Conservation (phyloP, 2,797 vertebrate species). For the Melanotaenia parkinsoni region DNA sequence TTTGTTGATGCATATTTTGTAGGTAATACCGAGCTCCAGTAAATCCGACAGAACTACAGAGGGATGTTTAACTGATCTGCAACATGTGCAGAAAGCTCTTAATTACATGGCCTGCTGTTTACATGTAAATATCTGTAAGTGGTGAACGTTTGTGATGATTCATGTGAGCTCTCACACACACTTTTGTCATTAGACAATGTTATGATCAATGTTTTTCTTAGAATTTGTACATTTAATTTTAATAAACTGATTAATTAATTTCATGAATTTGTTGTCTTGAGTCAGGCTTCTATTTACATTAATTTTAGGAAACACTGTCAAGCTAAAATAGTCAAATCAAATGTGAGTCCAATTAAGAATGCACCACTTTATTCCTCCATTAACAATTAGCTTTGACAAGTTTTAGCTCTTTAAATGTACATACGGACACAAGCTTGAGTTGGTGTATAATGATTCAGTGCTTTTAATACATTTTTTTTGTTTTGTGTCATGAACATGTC, state of each 20-base stretch:
- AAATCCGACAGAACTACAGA: conserved; percentile 28
- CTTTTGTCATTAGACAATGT: neutral
- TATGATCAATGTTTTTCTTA: neutral
- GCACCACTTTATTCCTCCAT: conserved; percentile 35
- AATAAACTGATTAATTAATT: neutral
- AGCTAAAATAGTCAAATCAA: conserved; percentile 45
- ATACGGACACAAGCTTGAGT: neutral
- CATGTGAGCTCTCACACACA: conserved; percentile 10
- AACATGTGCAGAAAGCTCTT: conserved; percentile 39
- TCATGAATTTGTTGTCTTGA: neutral
- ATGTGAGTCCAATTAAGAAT: conserved; percentile 44
- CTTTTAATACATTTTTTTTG: conserved; percentile 5
- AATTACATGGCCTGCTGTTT: conserved; percentile 41
- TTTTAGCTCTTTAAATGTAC: conserved; percentile 10
- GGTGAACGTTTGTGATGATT: neutral
- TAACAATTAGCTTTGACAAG: conserved; percentile 15
- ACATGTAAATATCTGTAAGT: conserved; percentile 11
- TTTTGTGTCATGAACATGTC: too few species aligned
- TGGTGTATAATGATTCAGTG: neutral
- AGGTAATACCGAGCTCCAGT: conserved; percentile 19
- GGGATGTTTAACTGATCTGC: conserved; percentile 31
- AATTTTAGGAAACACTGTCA: conserved; percentile 18
- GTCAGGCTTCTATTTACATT: conserved; percentile 10
- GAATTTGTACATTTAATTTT: neutral
- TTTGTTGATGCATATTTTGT: conserved; percentile 48